phyloP scores from a whole-genome alignment of 1,140 invertebrate species.

The Drosophila tristis region DNA sequence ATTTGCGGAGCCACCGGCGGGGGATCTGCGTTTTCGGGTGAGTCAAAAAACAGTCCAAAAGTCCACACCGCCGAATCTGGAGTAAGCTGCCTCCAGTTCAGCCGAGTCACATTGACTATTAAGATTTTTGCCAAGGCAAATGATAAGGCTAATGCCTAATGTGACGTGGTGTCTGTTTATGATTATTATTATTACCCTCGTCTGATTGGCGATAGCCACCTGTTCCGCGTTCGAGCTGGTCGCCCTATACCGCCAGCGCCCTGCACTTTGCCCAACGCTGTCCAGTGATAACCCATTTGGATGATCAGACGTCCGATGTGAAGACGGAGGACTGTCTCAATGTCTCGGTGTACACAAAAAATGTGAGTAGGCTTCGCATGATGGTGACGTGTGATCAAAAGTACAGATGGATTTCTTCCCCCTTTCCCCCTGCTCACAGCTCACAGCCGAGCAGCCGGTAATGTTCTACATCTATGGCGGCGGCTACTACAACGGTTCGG shows the following conservation, averaged over 20 bases:
- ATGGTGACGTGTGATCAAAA: no score
- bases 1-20: constrained; percentile 76
- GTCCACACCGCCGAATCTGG: no score
- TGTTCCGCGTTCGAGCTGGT: constrained; percentile 65
- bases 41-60: constrained; percentile 16
- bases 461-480: constrained; percentile 84
- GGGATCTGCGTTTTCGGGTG: constrained; percentile 70
- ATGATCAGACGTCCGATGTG: constrained; percentile 42
- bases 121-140: constrained; percentile 2
- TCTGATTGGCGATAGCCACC: constrained; percentile 47
- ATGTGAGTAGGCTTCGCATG: constrained; percentile 53
- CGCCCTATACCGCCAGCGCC: constrained; percentile 44
- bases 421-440: constrained; percentile 27
- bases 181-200: constrained; percentile 6
- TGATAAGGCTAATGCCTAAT: constrained; percentile 35
- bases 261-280: constrained; percentile 75
- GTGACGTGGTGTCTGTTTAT: constrained; percentile 11
- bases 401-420: background rate
- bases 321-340: constrained; percentile 81
- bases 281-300: constrained; percentile 71
- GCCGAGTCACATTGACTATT: constrained; percentile 21
- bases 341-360: constrained; percentile 77
- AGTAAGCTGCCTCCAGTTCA: background rate
- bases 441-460: constrained; percentile 63
- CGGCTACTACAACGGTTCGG: constrained; percentile 75